These are phyloP conservation scores for Crotalus horridus DNA, from an alignment of 2,113 vertebrate species.

Conservation along the genomic window DNA sequence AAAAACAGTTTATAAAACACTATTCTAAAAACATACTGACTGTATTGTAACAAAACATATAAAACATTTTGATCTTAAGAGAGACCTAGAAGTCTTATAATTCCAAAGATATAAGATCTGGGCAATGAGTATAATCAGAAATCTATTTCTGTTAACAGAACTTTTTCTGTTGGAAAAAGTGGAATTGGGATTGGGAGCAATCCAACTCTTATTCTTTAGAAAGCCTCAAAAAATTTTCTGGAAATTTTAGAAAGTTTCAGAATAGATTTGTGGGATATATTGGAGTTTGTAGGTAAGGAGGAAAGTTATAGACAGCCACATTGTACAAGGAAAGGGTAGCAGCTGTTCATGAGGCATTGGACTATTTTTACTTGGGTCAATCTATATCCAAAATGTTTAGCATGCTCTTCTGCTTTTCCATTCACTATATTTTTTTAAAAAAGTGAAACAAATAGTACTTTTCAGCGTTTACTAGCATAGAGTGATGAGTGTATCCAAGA, in stretches of 20 bases:
- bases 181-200: neutral
- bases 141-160: neutral
- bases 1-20: neutral
- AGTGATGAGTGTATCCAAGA: neutral
- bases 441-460: neutral
- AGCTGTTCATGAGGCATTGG: neutral
- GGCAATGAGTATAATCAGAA: neutral
- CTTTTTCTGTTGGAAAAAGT: slow-evolving; percentile 5
- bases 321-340: neutral
- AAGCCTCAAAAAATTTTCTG: neutral
- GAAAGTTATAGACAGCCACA: neutral
- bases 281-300: neutral
- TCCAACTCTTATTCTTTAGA: neutral
- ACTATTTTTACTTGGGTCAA: neutral
- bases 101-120: neutral
- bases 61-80: slow-evolving; percentile 5
- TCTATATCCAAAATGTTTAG: neutral
- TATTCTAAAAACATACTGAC: slow-evolving; percentile 13
- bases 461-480: neutral
- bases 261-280: neutral
- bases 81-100: neutral
- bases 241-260: neutral
- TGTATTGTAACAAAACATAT: neutral
- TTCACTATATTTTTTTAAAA: neutral
- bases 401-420: neutral